Percentiles rank a stretch among this genome's conserved stretches.
Conservation (phyloP, 2,888 invertebrate species). For the Pristionchus entomophagus region DNA sequence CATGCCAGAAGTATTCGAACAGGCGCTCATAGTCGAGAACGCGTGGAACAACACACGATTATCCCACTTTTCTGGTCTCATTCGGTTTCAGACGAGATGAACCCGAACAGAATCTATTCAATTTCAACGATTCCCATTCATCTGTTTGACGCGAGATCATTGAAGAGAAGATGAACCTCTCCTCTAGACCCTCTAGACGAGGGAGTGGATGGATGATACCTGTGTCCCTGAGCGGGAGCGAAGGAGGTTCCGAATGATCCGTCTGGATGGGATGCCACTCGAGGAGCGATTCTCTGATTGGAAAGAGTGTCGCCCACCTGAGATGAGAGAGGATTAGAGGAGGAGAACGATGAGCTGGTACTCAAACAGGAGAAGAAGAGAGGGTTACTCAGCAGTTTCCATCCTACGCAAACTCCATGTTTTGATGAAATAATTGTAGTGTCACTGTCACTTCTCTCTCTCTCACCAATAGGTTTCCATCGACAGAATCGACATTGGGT, state of each 20-base stretch:
- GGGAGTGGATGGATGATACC: no score
- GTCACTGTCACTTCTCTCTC: background rate
- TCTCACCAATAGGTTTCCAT: constrained; percentile 53
- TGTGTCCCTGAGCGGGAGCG: constrained; percentile 69
- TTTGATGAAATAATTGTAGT: background rate
- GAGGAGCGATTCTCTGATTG: constrained; percentile 64
- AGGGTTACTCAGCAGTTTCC: background rate
- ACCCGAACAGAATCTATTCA: no score
- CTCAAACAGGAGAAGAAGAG: constrained; percentile 12
- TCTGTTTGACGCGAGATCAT: background rate
- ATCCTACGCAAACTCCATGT: background rate
- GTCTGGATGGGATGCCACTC: background rate
- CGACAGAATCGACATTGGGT: constrained; percentile 63
- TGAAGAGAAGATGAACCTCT: no score
- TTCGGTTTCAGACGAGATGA: background rate
- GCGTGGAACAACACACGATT: background rate
- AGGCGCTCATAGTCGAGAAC: constrained; percentile 23
- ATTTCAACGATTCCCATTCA: no score
- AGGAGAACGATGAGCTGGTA: background rate
- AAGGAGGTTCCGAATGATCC: constrained; percentile 66
- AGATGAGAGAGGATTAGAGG: background rate
- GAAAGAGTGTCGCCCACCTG: constrained; percentile 70
- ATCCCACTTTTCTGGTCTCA: no score
- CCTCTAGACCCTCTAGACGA: no score
- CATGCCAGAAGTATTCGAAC: background rate